Evolutionary conservation across 1,140 invertebrate genomes (phyloP).

Genomic region (Drosophila malerkotliana): DNA sequence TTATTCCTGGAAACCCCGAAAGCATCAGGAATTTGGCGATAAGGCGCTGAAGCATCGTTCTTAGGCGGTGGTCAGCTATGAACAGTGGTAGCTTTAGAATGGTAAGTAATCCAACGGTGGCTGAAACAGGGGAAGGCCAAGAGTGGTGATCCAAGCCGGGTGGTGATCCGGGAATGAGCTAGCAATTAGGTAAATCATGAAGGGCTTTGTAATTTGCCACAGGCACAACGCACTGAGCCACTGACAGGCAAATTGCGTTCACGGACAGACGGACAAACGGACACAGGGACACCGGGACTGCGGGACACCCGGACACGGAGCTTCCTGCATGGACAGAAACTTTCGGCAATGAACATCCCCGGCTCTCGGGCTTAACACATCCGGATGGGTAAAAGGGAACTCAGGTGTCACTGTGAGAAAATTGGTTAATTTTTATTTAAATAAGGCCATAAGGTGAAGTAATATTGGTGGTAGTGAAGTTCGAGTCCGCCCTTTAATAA

Average conservation of each 20-base stretch:
- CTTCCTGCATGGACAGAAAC: constrained; percentile 56
- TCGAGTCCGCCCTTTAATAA: too few relatives aligned
- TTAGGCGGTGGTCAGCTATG: too few relatives aligned
- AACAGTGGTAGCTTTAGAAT: too few relatives aligned
- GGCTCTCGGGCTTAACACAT: constrained; percentile 62
- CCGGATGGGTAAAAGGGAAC: constrained; percentile 15
- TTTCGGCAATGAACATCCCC: constrained; percentile 78
- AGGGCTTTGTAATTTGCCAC: constrained; percentile 66
- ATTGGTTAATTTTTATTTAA: neutral
- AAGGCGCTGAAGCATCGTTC: too few relatives aligned
- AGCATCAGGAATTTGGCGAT: too few relatives aligned
- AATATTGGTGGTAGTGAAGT: too few relatives aligned
- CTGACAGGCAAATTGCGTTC: constrained; percentile 49
- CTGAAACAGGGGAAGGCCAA: neutral
- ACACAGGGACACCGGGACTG: neutral
- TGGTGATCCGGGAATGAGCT: neutral
- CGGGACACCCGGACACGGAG: constrained; percentile 3
- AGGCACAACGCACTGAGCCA: constrained; percentile 46
- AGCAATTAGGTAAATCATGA: constrained; percentile 75
- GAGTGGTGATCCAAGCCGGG: neutral
- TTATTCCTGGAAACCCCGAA: too few relatives aligned
- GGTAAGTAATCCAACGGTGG: too few relatives aligned
- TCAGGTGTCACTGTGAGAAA: constrained; percentile 21
- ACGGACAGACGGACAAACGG: constrained; percentile 27
- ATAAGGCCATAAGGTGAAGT: too few relatives aligned